Evolutionary conservation across 2,797 vertebrate genomes (phyloP), one percentile per base, ranked within the genome.

Genomic region (Ctenopoma kingsleyae): DNA sequence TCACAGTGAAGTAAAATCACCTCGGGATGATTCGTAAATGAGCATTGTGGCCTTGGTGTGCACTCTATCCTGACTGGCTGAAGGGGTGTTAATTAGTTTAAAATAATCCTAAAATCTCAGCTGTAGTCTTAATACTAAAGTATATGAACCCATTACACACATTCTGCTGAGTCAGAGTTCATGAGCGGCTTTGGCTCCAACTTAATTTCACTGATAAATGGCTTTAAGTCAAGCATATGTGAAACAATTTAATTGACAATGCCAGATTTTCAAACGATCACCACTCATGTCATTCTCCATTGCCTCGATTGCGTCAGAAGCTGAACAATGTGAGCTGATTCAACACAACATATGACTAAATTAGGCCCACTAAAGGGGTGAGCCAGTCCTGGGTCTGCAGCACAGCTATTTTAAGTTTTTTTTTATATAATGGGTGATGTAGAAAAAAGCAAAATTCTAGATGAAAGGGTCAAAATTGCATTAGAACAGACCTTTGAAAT

Each of bases 151-250:
- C 44, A 36, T 56, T 48, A 32, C 58, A 65, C 17, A 68, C 47
- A 53, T 75, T 77, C 47, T 75, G 76, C 76, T 84, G 63, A 86
- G 67, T 85, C 81, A 81, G 71, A 80, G 46, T 71, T 83, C 79
- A 73, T 25, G 15, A 72, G 70, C 61, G 48, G 36, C 46, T 78
- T 72, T 63, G 17, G 40, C 44, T 41, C 30, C 6, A 5, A 35
- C 51, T 71, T 78, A 36, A 84, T 81, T 76, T 65, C 47, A 23
- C 71, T 67, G 69, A 72, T 66, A 74, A 78, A 74, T 56, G 41
- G 13, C 56, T 49, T 32, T 1, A 32, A 71, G 68, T 40, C 5
- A 52, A 55, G 65, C 49, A 67, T 60, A 49, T 7, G 4, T 47
- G 23, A 11, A 16, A 17, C 22, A 47, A 17, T 74, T 69, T 63